A percentile compares a stretch with the other conserved stretches of the same genome.
Conservation (phyloP, 2,113 vertebrate genomes). For the Saccopteryx bilineata region DNA sequence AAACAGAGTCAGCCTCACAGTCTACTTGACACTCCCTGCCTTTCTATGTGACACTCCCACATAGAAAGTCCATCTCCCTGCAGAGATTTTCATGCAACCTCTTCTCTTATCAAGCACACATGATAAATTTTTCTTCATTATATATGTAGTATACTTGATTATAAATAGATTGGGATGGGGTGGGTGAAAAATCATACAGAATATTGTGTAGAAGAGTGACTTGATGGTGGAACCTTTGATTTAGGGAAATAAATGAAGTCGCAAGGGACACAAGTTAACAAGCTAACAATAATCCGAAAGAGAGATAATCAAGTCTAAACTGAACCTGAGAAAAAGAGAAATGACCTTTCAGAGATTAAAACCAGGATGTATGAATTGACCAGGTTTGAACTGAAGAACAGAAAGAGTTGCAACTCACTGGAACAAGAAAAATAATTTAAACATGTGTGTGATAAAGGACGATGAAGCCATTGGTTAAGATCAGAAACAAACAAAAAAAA, state of each 20-base stretch:
- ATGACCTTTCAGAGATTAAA: constrained; percentile 17
- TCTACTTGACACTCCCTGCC: background rate
- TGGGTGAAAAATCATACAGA: background rate
- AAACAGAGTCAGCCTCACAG: background rate
- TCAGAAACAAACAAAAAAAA: background rate
- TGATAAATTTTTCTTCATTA: background rate
- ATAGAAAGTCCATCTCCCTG: background rate
- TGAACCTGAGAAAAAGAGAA: background rate
- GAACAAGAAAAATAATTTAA: background rate
- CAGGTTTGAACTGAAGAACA: background rate
- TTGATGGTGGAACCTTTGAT: background rate
- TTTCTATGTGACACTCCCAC: too few species aligned
- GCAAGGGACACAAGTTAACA: background rate
- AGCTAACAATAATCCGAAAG: background rate
- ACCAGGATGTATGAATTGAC: background rate
- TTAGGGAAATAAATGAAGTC: constrained; percentile 22
- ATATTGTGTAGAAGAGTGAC: background rate
- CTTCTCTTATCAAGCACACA: background rate
- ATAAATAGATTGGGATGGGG: background rate
- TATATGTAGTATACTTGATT: background rate
- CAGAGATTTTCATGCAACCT: background rate
- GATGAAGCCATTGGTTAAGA: background rate
- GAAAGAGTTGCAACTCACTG: fast-evolving
- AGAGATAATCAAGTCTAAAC: background rate
- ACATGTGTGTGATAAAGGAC: background rate